These are phyloP conservation scores for Alca torda DNA, from an alignment of 2,797 vertebrate genomes.

Conservation along the genomic window DNA sequence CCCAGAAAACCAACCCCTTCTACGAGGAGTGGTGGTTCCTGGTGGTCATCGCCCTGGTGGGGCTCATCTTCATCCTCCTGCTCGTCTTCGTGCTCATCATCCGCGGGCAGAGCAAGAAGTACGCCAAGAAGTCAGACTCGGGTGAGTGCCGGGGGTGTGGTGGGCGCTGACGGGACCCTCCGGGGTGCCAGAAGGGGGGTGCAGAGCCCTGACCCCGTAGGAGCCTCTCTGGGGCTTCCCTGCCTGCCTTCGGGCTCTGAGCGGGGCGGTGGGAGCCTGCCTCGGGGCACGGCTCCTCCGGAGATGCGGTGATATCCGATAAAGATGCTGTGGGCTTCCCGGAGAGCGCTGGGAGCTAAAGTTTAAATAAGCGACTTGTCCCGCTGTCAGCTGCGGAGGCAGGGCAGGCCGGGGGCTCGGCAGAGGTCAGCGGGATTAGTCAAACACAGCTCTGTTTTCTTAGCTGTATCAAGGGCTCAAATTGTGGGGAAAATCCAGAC, in stretches of 20 bases:
- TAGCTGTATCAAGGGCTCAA: constrained; percentile 47
- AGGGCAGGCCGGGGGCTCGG: not conserved
- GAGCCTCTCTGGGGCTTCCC: not conserved
- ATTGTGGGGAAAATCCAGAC: constrained; percentile 64
- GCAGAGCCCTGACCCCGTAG: not conserved
- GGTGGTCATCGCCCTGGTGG: constrained; percentile 95
- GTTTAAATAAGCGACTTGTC: not conserved
- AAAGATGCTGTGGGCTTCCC: not conserved
- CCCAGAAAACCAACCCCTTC: constrained; percentile 94
- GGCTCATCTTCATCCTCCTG: constrained; percentile 97
- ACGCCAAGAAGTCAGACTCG: constrained; percentile 92
- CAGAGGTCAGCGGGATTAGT: constrained; percentile 43
- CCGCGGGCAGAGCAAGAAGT: constrained; percentile 97
- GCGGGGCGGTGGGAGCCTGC: rapidly evolving
- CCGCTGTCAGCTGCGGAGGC: not conserved
- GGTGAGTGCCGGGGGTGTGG: constrained; percentile 69
- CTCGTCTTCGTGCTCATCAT: constrained; percentile 97
- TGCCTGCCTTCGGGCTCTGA: not conserved
- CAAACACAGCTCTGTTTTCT: constrained; percentile 63
- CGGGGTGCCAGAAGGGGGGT: rapidly evolving
- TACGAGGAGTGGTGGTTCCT: constrained; percentile 99
- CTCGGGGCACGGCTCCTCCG: not conserved
- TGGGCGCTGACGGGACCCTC: not conserved
- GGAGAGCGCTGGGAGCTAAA: not conserved
- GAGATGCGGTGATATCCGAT: rapidly evolving